Evolutionary conservation across 2,888 invertebrate genomes (phyloP).

Genomic region (Synergus umbraculus): DNA sequence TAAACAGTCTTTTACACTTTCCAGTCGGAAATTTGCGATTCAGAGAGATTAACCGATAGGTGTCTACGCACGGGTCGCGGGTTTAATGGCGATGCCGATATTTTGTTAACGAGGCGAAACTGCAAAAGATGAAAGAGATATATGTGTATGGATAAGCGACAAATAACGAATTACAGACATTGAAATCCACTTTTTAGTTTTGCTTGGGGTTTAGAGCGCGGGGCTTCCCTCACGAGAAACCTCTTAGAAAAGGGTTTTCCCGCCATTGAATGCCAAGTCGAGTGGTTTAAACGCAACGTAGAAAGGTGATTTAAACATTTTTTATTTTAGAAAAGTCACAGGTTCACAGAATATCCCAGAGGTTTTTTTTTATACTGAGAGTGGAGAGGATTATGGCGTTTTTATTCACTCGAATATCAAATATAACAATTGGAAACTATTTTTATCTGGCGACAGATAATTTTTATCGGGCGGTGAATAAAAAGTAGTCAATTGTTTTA

Average conservation of each 20-base stretch:
- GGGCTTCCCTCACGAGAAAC: not conserved
- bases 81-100: constrained; percentile 27
- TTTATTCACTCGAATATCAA: no score
- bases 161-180: constrained; percentile 3
- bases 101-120: not conserved
- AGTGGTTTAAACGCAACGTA: not conserved
- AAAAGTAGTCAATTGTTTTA: no score
- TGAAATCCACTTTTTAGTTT: constrained; percentile 39
- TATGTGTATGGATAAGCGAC: not conserved
- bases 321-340: no score
- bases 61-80: constrained; percentile 50
- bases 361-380: no score
- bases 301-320: not conserved
- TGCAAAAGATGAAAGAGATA: no score
- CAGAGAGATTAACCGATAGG: constrained; percentile 64
- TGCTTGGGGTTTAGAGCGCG: not conserved
- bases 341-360: no score
- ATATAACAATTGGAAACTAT: no score
- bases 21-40: constrained; percentile 57
- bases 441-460: no score
- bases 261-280: not conserved
- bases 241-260: not conserved
- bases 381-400: no score
- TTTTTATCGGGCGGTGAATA: no score
- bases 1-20: constrained; percentile 47